Base-by-base conservation (phyloP, 1,140 invertebrate genomes). In the Eriocheir sinensis region DNA sequence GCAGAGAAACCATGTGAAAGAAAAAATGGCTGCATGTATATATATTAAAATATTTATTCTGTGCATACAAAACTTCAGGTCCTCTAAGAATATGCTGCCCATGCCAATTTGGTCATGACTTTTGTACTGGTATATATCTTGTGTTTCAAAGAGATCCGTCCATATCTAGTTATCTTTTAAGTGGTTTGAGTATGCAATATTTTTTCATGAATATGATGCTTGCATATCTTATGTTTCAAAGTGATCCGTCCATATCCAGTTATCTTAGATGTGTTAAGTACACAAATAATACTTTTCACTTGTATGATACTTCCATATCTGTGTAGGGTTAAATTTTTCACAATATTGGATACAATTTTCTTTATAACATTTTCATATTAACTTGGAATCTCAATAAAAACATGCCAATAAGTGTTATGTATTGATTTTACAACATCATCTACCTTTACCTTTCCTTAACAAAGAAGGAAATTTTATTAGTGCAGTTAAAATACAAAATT, bases 151-250 rank as follows among this genome's bases (percentile, higher is more conserved):
- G 1, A n/a, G 60, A 72, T 72, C 60, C 60, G 27, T 72, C 60
- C 60, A 72, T 72, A n/a, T 21, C 60, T 72, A n/a, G 60, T 72
- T 72, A 72, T 72, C 60, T 72, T 72, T n/a, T n/a, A 72, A 48
- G 44, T 72, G n/a, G n/a, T n/a, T 72, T 72, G n/a, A n/a, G 60
- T 72, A 72, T n/a, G n/a, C n/a, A 72, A n/a, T n/a, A n/a, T n/a
- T n/a, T n/a, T n/a, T n/a, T n/a, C n/a, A n/a, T n/a, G n/a, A n/a
- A n/a, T n/a, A n/a, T n/a, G n/a, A n/a, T 53, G 12, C 48, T 53
- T 53, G 8, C 60, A n/a, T 72, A 72, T 72, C 60, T 72, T 72
- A n/a, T 72, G 60, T 72, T 72, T 72, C 60, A 72, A 72, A 72
- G 1, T 21, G 60, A 72, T 72, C 60, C 60, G 27, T 72, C 60